phyloP scores from a whole-genome alignment of 2,113 vertebrate genomes.

The Tenebrosternarchus preto region DNA sequence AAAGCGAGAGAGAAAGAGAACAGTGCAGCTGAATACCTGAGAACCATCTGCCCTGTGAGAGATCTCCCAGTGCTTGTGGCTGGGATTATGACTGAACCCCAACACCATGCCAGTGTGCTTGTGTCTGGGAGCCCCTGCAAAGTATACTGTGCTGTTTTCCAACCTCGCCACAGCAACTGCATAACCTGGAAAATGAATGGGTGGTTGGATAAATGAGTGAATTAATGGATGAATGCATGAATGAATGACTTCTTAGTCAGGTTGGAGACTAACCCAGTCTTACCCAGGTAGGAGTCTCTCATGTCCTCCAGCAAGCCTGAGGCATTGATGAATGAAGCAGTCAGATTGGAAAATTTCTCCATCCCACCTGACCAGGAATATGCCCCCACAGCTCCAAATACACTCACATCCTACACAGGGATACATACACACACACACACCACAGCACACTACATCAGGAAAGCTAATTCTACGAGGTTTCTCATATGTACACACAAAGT shows the following conservation, averaged over 20 bases:
- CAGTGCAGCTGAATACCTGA: constrained; percentile 44
- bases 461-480: no score
- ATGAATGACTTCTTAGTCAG: constrained; percentile 43
- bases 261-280: constrained; percentile 42
- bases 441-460: no score
- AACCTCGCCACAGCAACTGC: constrained; percentile 45
- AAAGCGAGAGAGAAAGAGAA: not conserved
- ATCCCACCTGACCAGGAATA: constrained; percentile 62
- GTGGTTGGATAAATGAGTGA: not conserved
- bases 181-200: constrained; percentile 48
- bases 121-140: constrained; percentile 70
- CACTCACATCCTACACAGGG: constrained; percentile 40
- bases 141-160: constrained; percentile 41
- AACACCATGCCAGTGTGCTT: constrained; percentile 66
- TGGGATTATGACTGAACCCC: constrained; percentile 56
- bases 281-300: constrained; percentile 55
- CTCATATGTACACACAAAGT: no score
- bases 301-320: constrained; percentile 42
- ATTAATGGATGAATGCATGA: not conserved
- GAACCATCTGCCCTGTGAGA: constrained; percentile 42
- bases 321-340: constrained; percentile 53
- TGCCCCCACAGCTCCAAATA: constrained; percentile 57
- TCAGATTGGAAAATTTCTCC: not conserved
- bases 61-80: constrained; percentile 24
- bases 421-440: constrained; percentile 14